phyloP scores from a whole-genome alignment of 2,113 vertebrate genomes.

The Triplophysa tibetana region DNA sequence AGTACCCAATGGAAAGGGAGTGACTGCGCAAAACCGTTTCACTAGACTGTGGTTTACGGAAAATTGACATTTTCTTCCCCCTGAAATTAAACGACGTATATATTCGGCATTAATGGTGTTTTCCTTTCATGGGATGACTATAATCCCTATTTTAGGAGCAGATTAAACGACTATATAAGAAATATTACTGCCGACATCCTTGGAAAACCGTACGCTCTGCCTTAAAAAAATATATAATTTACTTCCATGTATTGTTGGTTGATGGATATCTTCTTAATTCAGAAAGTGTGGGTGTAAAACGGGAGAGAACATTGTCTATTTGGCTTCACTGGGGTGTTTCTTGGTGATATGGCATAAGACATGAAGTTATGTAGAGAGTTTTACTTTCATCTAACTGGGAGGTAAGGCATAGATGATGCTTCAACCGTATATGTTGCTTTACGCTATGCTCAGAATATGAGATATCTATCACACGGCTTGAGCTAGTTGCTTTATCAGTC shows the following conservation, averaged over 20 bases:
- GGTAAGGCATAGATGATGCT: background rate
- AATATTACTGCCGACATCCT: slow-evolving; percentile 12
- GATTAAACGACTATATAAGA: slow-evolving; percentile 39
- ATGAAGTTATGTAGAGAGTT: slow-evolving; percentile 4
- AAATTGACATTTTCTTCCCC: slow-evolving; percentile 53
- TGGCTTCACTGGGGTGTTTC: slow-evolving; percentile 8
- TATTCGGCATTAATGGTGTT: slow-evolving; percentile 59
- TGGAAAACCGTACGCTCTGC: background rate
- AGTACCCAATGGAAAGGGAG: slow-evolving; percentile 50
- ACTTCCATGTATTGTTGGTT: background rate
- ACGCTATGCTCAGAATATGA: too few species aligned
- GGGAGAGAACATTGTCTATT: background rate
- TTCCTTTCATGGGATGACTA: slow-evolving; percentile 54
- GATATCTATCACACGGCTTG: background rate
- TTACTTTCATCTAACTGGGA: slow-evolving; percentile 36
- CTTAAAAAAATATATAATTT: background rate
- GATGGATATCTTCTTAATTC: background rate
- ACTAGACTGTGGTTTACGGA: slow-evolving; percentile 43
- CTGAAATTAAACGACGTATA: slow-evolving; percentile 62
- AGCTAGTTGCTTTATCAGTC: background rate
- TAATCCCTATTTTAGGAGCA: slow-evolving; percentile 42
- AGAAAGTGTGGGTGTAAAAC: background rate
- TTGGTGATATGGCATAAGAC: background rate
- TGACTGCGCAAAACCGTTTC: slow-evolving; percentile 33
- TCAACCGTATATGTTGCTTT: slow-evolving; percentile 4